Conservation (phyloP, 92 coral and sea anemone species). For the Siderastrea radians region DNA sequence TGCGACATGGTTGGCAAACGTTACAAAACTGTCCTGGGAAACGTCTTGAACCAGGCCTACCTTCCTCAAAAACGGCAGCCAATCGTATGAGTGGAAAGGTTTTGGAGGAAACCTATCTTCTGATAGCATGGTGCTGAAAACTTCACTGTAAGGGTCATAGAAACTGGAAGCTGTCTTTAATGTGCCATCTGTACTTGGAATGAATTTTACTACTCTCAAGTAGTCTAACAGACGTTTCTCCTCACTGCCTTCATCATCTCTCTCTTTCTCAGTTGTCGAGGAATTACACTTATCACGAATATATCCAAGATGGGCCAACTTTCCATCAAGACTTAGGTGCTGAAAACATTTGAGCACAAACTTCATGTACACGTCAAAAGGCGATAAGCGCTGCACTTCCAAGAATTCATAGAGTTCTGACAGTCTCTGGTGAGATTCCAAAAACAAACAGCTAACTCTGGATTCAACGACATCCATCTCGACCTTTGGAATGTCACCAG, state of each 20-base stretch:
- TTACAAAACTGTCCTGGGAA: conserved; percentile 29
- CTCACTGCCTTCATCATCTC: neutral
- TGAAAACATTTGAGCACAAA: conserved; percentile 57
- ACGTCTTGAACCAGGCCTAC: conserved; percentile 69
- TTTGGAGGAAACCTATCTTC: conserved; percentile 62
- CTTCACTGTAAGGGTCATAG: conserved; percentile 66
- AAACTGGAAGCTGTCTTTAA: conserved; percentile 52
- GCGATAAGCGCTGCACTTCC: conserved; percentile 24
- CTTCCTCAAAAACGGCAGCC: conserved; percentile 65
- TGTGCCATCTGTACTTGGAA: conserved; percentile 24
- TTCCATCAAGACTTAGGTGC: conserved; percentile 27
- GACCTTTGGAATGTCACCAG: conserved; percentile 44
- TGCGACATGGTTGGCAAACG: conserved; percentile 70
- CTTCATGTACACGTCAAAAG: conserved; percentile 66
- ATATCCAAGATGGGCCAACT: conserved; percentile 49
- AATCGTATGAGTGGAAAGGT: conserved; percentile 49
- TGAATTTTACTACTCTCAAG: conserved; percentile 11
- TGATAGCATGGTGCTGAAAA: conserved; percentile 65
- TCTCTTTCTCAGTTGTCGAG: neutral
- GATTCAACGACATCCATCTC: conserved; percentile 58
- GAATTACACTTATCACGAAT: conserved; percentile 1
- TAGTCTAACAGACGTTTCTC: neutral
- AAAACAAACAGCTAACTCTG: conserved; percentile 36
- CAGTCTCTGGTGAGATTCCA: conserved; percentile 25
- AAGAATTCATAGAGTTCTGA: conserved; percentile 52